Evolutionary conservation across 2,888 invertebrate genomes (phyloP).

Genomic region (Alloplasta piceator): DNA sequence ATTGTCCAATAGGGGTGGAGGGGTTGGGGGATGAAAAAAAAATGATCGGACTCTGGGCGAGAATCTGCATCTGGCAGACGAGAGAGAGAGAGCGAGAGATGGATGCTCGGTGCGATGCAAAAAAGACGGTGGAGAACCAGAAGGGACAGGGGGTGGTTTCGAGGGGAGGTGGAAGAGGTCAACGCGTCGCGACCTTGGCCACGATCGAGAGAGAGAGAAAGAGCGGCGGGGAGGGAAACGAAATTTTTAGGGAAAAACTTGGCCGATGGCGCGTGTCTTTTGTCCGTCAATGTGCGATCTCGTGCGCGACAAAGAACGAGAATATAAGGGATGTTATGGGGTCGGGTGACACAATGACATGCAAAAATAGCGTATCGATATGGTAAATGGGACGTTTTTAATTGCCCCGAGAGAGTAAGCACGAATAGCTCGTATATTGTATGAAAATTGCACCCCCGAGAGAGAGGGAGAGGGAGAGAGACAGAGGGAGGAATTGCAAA

Average conservation of each 20-base stretch:
- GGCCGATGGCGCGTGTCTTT: constrained; percentile 53
- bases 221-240: constrained; percentile 48
- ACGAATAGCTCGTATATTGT: constrained; percentile 13
- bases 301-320: constrained; percentile 30
- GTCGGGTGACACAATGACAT: constrained; percentile 75
- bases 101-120: constrained; percentile 22
- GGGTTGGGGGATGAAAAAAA: constrained; percentile 51
- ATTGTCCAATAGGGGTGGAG: constrained; percentile 71
- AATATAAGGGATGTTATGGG: neutral
- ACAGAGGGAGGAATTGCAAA: constrained; percentile 36
- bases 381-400: constrained; percentile 76
- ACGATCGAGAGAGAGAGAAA: constrained; percentile 68
- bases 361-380: constrained; percentile 77
- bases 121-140: constrained; percentile 62
- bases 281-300: constrained; percentile 25
- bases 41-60: constrained; percentile 55
- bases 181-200: constrained; percentile 78
- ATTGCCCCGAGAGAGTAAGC: constrained; percentile 72
- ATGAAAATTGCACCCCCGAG: constrained; percentile 5
- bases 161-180: constrained; percentile 71
- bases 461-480: constrained; percentile 37
- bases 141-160: constrained; percentile 64
- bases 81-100: constrained; percentile 35
- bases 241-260: constrained; percentile 77
- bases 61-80: constrained; percentile 73